These are phyloP conservation scores for Hydropotes inermis DNA, from an alignment of 2,113 vertebrate genomes.

Conservation along the genomic window DNA sequence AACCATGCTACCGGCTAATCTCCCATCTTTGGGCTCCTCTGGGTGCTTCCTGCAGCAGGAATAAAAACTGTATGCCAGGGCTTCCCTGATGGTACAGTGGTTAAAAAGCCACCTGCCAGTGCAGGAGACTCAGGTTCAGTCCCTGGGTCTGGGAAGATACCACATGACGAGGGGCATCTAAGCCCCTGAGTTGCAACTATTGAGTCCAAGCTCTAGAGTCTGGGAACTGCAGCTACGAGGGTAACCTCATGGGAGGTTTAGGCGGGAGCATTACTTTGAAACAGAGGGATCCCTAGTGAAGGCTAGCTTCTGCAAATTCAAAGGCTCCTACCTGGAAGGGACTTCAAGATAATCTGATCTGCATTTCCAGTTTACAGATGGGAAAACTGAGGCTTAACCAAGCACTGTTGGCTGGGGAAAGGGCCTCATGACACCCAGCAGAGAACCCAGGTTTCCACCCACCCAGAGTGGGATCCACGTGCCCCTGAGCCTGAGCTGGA, in stretches of 20 bases:
- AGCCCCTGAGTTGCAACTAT: neutral
- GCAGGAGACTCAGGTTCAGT: neutral
- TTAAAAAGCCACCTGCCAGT: neutral
- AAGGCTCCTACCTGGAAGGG: neutral
- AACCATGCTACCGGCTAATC: neutral
- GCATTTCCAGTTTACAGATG: neutral
- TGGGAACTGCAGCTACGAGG: neutral
- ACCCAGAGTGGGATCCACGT: fast-evolving
- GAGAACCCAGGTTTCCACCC: neutral
- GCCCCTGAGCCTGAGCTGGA: neutral
- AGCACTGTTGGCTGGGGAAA: neutral
- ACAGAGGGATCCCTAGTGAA: neutral
- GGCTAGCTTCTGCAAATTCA: neutral
- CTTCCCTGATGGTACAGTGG: neutral
- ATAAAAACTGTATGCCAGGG: neutral
- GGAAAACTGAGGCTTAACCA: neutral
- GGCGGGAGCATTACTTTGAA: neutral
- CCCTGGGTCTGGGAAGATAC: neutral
- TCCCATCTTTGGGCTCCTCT: neutral
- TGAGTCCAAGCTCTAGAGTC: neutral
- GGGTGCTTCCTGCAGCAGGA: neutral
- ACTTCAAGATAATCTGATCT: neutral
- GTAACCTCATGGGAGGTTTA: neutral
- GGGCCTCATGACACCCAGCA: neutral
- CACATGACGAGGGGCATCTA: neutral